Base-by-base conservation (phyloP, 2,113 vertebrate genomes). In the Boleophthalmus pectinirostris region DNA sequence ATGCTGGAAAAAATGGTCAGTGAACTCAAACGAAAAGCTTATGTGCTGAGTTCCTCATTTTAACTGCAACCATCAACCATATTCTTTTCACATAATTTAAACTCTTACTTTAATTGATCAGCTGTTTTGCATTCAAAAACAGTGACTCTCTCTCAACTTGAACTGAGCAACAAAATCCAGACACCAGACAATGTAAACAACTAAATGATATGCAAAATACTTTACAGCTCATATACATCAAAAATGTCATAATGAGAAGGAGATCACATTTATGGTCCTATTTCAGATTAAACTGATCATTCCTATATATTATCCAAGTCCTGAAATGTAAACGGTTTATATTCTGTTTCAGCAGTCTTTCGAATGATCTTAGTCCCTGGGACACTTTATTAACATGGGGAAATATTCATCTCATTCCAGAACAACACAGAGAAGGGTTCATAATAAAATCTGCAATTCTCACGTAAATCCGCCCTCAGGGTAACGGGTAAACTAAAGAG, bases 361-460 rank as follows among this genome's bases (percentile, higher is more conserved):
- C 5, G 69, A 78, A 57, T 72, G 68, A 61, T 49, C 56, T 75
- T 35, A 82, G 67, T 58, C 60, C 51, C 46, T 38, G 76, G 71
- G 84, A 75, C 54, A 80, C 43, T 33, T 68, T 76, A 76, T 83
- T 88, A 85, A 82, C 72, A 76, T 73, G 72, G 76, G 82, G 73
- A 35, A 72, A 81, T 86, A 88, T 84, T 82, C 77, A 51, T 79
- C 57, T 72, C 53, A 71, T 89, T 77, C 86, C 66, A 78, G 81
- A 77, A 75, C 86, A 90, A 86, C 81, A 76, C 79, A 88, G 78
- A 84, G 75, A 74, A 71, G 57, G 80, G 85, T 86, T 90, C 78
- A 81, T 91, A 89, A 92, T 93, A 90, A 93, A 92, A 91, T 79
- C 78, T 86, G 87, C 88, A 85, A 90, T 91, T 64, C 90, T 89